Evolutionary conservation across 2,113 vertebrate species (phyloP).

Genomic region (Chunga burmeisteri): DNA sequence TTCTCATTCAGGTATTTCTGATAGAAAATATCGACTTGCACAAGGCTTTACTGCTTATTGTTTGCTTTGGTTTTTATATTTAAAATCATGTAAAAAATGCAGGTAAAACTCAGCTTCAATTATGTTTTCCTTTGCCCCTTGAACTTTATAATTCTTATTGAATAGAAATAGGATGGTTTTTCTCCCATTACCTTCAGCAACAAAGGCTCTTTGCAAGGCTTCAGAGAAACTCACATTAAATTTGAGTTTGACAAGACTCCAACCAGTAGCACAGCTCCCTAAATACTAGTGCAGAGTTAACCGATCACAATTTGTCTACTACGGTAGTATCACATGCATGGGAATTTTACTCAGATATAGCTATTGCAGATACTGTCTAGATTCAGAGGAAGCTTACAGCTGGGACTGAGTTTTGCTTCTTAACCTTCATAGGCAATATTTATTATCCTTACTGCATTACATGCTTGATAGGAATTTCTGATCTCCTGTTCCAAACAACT

Average conservation of each 20-base stretch:
- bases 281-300: not conserved
- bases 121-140: not conserved
- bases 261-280: not conserved
- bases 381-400: not conserved
- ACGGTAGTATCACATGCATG: not conserved
- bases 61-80: not conserved
- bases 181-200: not conserved
- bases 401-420: not conserved
- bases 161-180: not conserved
- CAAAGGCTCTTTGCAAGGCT: not conserved
- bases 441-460: not conserved
- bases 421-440: not conserved
- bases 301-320: not conserved
- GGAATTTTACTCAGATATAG: not conserved
- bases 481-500: not conserved
- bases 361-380: not conserved
- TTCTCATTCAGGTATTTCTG: not conserved
- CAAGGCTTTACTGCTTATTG: not conserved
- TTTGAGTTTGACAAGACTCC: not conserved
- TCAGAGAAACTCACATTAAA: not conserved
- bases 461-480: not conserved
- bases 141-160: not conserved
- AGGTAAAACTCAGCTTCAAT: not conserved
- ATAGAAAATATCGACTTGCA: not conserved
- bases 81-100: not conserved